Evolutionary conservation across 1,140 invertebrate species (phyloP), one percentile per base, ranked within the genome.

Genomic region (Procambarus clarkii): DNA sequence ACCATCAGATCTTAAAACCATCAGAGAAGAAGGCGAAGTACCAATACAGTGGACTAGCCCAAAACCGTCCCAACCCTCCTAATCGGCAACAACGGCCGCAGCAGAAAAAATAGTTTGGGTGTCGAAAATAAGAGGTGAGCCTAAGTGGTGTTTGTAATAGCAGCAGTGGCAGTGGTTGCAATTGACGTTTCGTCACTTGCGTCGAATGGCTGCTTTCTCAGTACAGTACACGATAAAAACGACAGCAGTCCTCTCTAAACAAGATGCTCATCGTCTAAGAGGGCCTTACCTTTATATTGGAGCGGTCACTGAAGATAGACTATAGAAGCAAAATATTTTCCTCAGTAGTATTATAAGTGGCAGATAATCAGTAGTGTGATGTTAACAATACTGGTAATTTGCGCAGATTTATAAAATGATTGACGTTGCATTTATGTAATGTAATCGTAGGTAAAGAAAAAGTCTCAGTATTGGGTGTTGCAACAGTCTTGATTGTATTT

Each of bases 1-100:
- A 74, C 7, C 60, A 79, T 78, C 93, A 96, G 96, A 96, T 96
- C 89, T 93, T 96, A 93, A 96, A 96, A 93, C 96, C 96, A 74
- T 96, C 96, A 64, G 96, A 96, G 93, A 96, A 96, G 94, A 96
- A 96, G 94, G 95, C 96, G 76, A 96, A 96, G 93, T 96, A 96
- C 93, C 96, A 96, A 90, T 96, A 96, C 93, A 95, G 95, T 87
- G 96, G 96, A 64, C 93, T 96, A 15, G 83, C 24, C 77, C 89
- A 91, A 85, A 96, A 95, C 93, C 94, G 96, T 90, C 96, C 96
- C 21, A 94, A 95, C 3, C 96, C 95, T 60, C 95, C 95, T 74
- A 95, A 95, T 21, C 92, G 95, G 15, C 89, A 91, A 79, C 82
- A 78, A 71, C 82, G 74, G 46, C 76, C 58, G 34, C 89, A 85